phyloP scores from a whole-genome alignment of 2,797 vertebrate species.

The Allobates femoralis region DNA sequence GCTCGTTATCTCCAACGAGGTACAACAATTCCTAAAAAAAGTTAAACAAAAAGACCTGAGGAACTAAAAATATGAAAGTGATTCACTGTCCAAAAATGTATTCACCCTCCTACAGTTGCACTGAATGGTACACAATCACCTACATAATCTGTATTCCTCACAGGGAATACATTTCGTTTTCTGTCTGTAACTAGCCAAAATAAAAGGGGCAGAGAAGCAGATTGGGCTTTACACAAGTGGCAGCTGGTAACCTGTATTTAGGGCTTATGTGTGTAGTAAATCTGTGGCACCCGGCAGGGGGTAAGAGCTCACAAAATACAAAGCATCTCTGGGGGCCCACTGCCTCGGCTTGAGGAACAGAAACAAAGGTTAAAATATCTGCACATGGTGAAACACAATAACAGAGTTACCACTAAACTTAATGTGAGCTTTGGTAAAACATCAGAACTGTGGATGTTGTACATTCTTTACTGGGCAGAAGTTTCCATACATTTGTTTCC shows the following conservation, averaged over 20 bases:
- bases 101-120: no score
- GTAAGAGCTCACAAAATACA: slow-evolving; percentile 34
- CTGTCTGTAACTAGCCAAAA: not conserved
- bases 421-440: not conserved
- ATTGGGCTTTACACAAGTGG: slow-evolving; percentile 36
- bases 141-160: not conserved
- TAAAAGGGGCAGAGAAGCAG: not conserved
- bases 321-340: slow-evolving; percentile 28
- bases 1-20: no score
- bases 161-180: not conserved
- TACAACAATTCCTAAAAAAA: not conserved
- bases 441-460: not conserved
- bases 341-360: not conserved
- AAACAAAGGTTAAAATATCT: slow-evolving; percentile 10
- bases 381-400: not conserved
- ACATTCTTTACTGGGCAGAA: not conserved
- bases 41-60: not conserved
- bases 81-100: not conserved
- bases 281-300: slow-evolving; percentile 43
- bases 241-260: slow-evolving; percentile 54
- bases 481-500: not conserved
- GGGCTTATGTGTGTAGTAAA: slow-evolving; percentile 49
- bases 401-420: not conserved
- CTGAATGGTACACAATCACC: no score
- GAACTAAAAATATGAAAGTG: not conserved